Conservation (phyloP, 2,888 invertebrate species). For the Lysandra bellargus region DNA sequence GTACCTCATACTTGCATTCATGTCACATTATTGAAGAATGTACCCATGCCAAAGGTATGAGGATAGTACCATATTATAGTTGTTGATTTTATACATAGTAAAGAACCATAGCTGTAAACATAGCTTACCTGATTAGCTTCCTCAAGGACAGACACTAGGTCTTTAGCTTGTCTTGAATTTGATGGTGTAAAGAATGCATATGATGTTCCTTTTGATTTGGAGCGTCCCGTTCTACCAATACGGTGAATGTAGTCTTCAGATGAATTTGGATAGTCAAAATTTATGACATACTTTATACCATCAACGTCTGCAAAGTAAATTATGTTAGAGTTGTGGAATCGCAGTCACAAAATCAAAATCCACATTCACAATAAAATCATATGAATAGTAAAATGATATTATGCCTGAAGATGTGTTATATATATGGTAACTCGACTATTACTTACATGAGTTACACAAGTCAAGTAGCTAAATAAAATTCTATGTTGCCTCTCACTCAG, state of each 20-base stretch:
- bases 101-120: not conserved
- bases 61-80: slow-evolving; percentile 53
- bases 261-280: slow-evolving; percentile 97
- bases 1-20: slow-evolving; percentile 89
- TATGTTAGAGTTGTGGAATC: not conserved
- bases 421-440: slow-evolving; percentile 69
- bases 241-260: slow-evolving; percentile 98
- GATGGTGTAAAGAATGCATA: slow-evolving; percentile 96
- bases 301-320: slow-evolving; percentile 89
- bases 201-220: slow-evolving; percentile 92
- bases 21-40: slow-evolving; percentile 83
- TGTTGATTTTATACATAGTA: not conserved
- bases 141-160: slow-evolving; percentile 91
- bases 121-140: slow-evolving; percentile 90
- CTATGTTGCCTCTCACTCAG: slow-evolving; percentile 77
- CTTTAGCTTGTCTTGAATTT: slow-evolving; percentile 93
- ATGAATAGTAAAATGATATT: slow-evolving; percentile 24
- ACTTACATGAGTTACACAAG: slow-evolving; percentile 79
- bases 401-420: slow-evolving; percentile 35
- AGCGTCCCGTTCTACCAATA: slow-evolving; percentile 95
- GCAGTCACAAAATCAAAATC: slow-evolving; percentile 40
- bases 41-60: slow-evolving; percentile 90
- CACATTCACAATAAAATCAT: slow-evolving; percentile 36
- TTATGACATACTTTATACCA: slow-evolving; percentile 97
- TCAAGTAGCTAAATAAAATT: slow-evolving; percentile 62